These are phyloP conservation scores for Melanotaenia duboulayi DNA, from an alignment of 2,113 vertebrate genomes.

Conservation along the genomic window DNA sequence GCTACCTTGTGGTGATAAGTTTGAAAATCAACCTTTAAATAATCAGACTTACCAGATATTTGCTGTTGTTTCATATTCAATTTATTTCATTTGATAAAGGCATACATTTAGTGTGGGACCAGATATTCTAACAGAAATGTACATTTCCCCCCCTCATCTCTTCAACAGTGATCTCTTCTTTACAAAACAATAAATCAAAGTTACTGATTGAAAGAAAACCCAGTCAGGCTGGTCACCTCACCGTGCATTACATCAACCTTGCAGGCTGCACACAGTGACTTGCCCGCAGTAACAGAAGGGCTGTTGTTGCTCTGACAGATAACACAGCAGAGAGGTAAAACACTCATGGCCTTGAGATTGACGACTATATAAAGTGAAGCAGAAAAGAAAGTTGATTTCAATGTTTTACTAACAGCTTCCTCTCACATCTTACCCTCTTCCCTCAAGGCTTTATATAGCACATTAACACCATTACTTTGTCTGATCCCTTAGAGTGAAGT, in stretches of 20 bases:
- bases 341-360: conserved; percentile 15
- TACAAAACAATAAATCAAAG: conserved; percentile 74
- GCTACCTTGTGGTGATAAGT: too few species aligned
- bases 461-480: conserved; percentile 11
- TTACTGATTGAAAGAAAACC: conserved; percentile 23
- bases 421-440: conserved; percentile 2
- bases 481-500: conserved; percentile 14
- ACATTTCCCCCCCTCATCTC: conserved; percentile 34
- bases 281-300: neutral
- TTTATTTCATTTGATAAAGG: conserved; percentile 84
- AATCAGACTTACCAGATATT: neutral
- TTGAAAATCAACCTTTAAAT: neutral
- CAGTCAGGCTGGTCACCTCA: conserved; percentile 3
- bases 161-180: conserved; percentile 49
- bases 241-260: neutral
- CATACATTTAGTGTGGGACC: conserved; percentile 78
- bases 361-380: conserved; percentile 23
- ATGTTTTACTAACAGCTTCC: conserved; percentile 26
- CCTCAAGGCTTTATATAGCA: neutral
- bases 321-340: conserved; percentile 23
- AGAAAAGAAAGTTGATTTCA: conserved; percentile 23
- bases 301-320: conserved; percentile 25
- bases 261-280: conserved; percentile 2
- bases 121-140: conserved; percentile 74
- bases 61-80: conserved; percentile 73